Evolutionary conservation across 2,888 invertebrate genomes (phyloP), one percentile per base, ranked within the genome.

Genomic region (Junonia oenone): DNA sequence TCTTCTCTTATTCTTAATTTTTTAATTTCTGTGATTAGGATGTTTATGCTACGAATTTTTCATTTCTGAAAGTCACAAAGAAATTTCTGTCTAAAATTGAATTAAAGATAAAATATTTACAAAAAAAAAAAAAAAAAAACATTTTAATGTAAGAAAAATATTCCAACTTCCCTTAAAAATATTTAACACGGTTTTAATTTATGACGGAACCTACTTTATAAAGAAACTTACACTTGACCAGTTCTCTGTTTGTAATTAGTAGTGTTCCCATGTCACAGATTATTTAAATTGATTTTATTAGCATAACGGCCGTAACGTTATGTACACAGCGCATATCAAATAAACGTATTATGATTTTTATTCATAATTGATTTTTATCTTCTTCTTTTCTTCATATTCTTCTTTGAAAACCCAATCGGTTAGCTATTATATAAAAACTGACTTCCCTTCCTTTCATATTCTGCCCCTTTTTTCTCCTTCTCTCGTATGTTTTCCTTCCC

Each of bases 211-310:
- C 38, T 0, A 2, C 4, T 14, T 2, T 6, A n/a, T 26, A 1
- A 4, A 15, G 6, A 11, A 11, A 22, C 33, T 43, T 13, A 8
- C 38, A 1, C 19, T 40, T 4, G 1, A 40, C 17, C 9, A 11
- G 8, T 15, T 45, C 26, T 35, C n/a, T 11, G 17, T 52, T 33
- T 33, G 19, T 56, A 59, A 55, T 55, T 49, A 45, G 45, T 22
- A 49, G 40, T 52, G 15, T 58, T 59, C 52, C 40, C 52, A 56
- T 38, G 29, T 33, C 45, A 51, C 38, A 45, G 40, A 52, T 52
- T 56, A 52, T 59, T 55, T 33, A 46, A 59, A 59, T 56, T 46
- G 22, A 46, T 45, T 52, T 38, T 52, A 46, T 52, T 52, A 46
- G 19, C 52, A 52, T 46, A 52, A 27, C 19, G 29, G 29, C 17